phyloP scores from a whole-genome alignment of 2,888 invertebrate species.

The Autographa gamma region DNA sequence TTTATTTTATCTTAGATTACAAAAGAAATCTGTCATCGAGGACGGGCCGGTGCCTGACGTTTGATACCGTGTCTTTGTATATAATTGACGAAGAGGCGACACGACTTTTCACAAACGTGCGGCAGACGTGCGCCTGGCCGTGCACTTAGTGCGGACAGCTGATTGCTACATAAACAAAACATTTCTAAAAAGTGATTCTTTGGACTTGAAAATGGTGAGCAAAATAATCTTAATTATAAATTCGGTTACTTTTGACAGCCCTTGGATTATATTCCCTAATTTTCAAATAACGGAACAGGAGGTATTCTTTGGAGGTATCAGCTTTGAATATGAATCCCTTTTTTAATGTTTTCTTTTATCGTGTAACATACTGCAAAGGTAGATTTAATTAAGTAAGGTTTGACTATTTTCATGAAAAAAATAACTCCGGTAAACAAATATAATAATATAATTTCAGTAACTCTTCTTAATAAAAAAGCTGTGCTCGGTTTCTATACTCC shows the following conservation, averaged over 20 bases:
- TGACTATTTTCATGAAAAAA: too few relatives aligned
- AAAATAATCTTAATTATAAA: conserved; percentile 29
- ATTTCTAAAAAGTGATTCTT: conserved; percentile 32
- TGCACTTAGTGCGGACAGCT: conserved; percentile 34
- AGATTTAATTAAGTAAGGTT: not conserved
- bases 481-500: too few relatives aligned
- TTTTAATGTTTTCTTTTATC: too few relatives aligned
- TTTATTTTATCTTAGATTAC: conserved; percentile 56
- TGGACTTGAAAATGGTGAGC: conserved; percentile 56
- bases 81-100: conserved; percentile 63
- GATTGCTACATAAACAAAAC: conserved; percentile 31
- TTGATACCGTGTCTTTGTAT: conserved; percentile 70
- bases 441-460: too few relatives aligned
- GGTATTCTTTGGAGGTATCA: conserved; percentile 20
- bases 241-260: conserved; percentile 16
- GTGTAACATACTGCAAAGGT: too few relatives aligned
- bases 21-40: conserved; percentile 53
- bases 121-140: conserved; percentile 57
- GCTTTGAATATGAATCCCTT: not conserved
- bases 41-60: conserved; percentile 36
- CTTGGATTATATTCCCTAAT: conserved; percentile 26
- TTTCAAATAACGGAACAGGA: conserved; percentile 12
- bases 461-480: too few relatives aligned
- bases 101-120: conserved; percentile 63
- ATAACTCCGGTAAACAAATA: too few relatives aligned